phyloP scores from a whole-genome alignment of 2,888 invertebrate species.

The Diadegma fenestrale region DNA sequence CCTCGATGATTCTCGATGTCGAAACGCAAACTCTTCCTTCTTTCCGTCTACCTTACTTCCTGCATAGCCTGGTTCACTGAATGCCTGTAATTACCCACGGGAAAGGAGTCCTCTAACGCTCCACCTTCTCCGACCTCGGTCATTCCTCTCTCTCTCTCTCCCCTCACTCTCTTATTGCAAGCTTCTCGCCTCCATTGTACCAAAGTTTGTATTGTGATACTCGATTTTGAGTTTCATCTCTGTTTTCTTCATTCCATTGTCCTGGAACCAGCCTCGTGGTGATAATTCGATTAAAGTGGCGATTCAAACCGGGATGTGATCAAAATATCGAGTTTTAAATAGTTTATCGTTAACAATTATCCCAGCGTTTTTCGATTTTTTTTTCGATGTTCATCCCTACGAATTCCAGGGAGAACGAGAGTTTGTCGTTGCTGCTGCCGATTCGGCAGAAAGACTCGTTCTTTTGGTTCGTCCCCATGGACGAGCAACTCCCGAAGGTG shows the following conservation, averaged over 20 bases:
- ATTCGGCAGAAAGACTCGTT: slow-evolving; percentile 40
- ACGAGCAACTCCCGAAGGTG: slow-evolving; percentile 53
- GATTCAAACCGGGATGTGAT: slow-evolving; percentile 4
- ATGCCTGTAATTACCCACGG: slow-evolving; percentile 70
- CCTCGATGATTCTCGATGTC: slow-evolving; percentile 62
- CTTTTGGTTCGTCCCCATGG: slow-evolving; percentile 44
- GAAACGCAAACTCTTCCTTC: slow-evolving; percentile 46
- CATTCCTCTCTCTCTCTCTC: background rate
- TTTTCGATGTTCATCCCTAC: background rate
- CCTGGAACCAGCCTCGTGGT: slow-evolving; percentile 14
- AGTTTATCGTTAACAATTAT: background rate
- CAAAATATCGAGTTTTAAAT: background rate
- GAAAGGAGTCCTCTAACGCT: slow-evolving; percentile 68
- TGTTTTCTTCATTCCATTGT: slow-evolving; percentile 36
- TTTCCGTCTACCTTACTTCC: slow-evolving; percentile 21
- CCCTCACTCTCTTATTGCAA: slow-evolving; percentile 18
- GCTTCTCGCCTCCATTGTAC: slow-evolving; percentile 38
- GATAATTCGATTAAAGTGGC: slow-evolving; percentile 48
- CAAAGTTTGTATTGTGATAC: slow-evolving; percentile 57
- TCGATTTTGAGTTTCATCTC: slow-evolving; percentile 52
- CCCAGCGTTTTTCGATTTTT: background rate
- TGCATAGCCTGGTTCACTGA: slow-evolving; percentile 42
- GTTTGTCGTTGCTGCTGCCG: slow-evolving; percentile 25
- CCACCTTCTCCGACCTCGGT: background rate
- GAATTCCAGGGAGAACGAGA: slow-evolving; percentile 14